Conservation (phyloP, 2,888 invertebrate genomes). For the Margaritifera margaritifera region DNA sequence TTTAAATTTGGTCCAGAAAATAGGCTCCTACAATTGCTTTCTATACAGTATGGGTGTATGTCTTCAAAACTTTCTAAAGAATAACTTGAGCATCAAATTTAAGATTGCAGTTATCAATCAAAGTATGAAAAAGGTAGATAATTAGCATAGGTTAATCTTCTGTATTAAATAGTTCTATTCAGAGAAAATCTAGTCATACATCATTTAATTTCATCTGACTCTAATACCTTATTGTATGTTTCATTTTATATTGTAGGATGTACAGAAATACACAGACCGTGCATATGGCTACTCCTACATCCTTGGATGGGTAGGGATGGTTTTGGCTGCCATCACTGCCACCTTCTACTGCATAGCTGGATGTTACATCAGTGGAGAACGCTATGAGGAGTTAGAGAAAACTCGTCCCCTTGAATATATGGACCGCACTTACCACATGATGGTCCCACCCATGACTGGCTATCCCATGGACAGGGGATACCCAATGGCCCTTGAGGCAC, state of each 20-base stretch:
- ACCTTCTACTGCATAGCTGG: constrained; percentile 64
- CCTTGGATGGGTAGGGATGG: constrained; percentile 66
- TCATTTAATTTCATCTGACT: too few species aligned
- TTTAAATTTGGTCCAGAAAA: too few species aligned
- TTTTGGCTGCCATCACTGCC: constrained; percentile 56
- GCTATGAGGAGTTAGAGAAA: constrained; percentile 41
- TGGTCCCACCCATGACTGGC: constrained; percentile 16
- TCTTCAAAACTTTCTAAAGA: too few species aligned
- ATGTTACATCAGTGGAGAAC: constrained; percentile 55
- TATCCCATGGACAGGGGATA: constrained; percentile 39
- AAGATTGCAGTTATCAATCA: too few species aligned
- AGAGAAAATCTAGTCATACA: too few species aligned
- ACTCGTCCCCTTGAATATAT: constrained; percentile 10
- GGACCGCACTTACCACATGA: not conserved
- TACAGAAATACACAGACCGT: constrained; percentile 47
- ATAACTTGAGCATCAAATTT: too few species aligned
- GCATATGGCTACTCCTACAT: constrained; percentile 66
- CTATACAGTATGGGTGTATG: too few species aligned
- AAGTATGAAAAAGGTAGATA: too few species aligned
- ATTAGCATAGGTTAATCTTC: too few species aligned
- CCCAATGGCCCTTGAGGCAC: constrained; percentile 35
- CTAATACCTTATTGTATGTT: not conserved
- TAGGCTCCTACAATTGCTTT: too few species aligned
- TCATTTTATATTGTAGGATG: constrained; percentile 31
- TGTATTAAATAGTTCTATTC: too few species aligned